Base-by-base conservation (phyloP, 1,140 invertebrate genomes). In the Paralvinella palmiformis region DNA sequence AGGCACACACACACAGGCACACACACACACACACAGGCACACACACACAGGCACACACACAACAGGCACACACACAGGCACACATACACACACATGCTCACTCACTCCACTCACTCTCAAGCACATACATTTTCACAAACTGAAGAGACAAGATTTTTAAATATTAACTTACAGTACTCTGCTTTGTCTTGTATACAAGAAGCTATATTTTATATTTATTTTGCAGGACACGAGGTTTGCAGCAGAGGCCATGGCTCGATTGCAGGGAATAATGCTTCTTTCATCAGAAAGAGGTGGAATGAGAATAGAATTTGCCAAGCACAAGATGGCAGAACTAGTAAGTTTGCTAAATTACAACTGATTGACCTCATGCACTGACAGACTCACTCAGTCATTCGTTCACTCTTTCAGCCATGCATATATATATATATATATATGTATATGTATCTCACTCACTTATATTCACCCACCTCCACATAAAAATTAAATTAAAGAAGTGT, bases 291-390 rank as follows among this genome's bases (percentile, higher is more conserved):
- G 91, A 71, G 92, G 92, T 74, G 91, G 93, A 77, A 95, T 98
- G 81, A 88, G 94, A 81, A 95, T 97, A 81, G 95, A 98, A 86
- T 97, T 93, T 85, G 94, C 94, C 80, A 94, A 94, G 85, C 94
- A 90, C 83, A 96, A 96, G 87, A 96, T 97, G 94, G 86, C 86
- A 66, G 90, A 92, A 84, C 87, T 88, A 83, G 85, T 75, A 62
- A 72, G 71, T 71, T n/a, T n/a, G n/a, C n/a, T n/a, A n/a, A n/a
- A n/a, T n/a, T n/a, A n/a, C n/a, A n/a, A n/a, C n/a, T n/a, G n/a
- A n/a, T n/a, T n/a, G n/a, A n/a, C n/a, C n/a, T n/a, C n/a, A n/a
- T n/a, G n/a, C n/a, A n/a, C n/a, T n/a, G n/a, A n/a, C n/a, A n/a
- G n/a, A n/a, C n/a, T n/a, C n/a, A n/a, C n/a, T n/a, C n/a, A n/a